These are phyloP conservation scores for Plestiodon gilberti DNA, from an alignment of 2,113 vertebrate species.

Conservation along the genomic window DNA sequence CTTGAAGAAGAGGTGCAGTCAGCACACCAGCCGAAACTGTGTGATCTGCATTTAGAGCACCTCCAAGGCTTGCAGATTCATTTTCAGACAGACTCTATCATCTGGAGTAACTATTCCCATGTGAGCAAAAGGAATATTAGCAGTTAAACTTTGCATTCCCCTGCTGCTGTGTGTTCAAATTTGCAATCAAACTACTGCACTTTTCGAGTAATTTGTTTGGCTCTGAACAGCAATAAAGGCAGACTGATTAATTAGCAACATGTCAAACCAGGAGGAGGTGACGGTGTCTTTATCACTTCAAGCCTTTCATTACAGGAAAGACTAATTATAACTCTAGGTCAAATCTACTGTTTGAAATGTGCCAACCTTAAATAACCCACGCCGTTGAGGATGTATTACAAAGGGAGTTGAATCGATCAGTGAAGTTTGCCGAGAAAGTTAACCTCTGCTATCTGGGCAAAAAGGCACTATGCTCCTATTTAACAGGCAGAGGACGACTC, in stretches of 20 bases:
- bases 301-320: background rate
- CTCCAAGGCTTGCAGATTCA: too few relatives aligned
- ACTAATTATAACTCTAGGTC: background rate
- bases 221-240: background rate
- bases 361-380: background rate
- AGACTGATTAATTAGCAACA: background rate
- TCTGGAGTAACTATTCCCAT: background rate
- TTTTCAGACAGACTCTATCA: background rate
- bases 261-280: background rate
- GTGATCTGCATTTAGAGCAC: too few relatives aligned
- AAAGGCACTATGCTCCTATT: too few relatives aligned
- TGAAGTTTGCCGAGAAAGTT: background rate
- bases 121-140: background rate
- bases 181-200: background rate
- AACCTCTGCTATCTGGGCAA: too few relatives aligned
- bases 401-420: background rate
- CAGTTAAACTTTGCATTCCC: background rate
- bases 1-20: too few relatives aligned
- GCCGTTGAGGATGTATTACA: background rate
- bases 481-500: too few relatives aligned
- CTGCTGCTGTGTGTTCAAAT: background rate
- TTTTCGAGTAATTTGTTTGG: background rate
- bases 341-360: background rate
- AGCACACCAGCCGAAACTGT: too few relatives aligned
- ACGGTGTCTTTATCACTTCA: background rate